Percentiles rank a stretch among this genome's conserved stretches.
These are phyloP conservation scores for Chrosomus eos DNA, from an alignment of 2,797 vertebrate genomes.

Conservation along the genomic window DNA sequence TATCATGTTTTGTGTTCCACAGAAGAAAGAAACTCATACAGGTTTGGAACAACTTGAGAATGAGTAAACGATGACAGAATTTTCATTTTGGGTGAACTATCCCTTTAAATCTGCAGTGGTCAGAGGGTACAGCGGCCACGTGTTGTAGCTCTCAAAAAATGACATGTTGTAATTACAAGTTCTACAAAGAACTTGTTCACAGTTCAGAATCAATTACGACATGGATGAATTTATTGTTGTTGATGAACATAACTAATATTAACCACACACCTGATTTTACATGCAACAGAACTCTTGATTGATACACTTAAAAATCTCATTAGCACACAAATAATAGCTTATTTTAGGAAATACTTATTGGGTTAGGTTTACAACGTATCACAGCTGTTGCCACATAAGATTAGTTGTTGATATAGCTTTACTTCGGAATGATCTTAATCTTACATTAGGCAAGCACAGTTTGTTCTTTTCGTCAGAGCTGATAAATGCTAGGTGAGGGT, in stretches of 20 bases:
- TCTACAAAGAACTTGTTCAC: no score
- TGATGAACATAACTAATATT: background rate
- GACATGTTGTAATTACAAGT: no score
- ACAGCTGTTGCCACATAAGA: no score
- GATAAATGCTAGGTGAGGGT: background rate
- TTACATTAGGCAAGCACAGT: background rate
- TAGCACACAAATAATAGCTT: background rate
- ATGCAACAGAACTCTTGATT: background rate
- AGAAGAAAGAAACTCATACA: no score
- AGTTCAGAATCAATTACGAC: background rate
- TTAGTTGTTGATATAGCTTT: background rate
- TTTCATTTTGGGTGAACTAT: no score
- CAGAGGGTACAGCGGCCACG: no score
- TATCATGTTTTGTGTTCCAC: no score
- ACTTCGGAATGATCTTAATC: background rate
- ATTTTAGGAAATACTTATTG: background rate
- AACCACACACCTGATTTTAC: background rate
- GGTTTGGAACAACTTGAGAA: no score
- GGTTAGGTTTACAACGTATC: no score
- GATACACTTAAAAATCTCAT: background rate
- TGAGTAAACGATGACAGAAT: no score
- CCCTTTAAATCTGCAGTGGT: no score
- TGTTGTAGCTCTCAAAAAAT: no score
- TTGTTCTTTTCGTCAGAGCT: background rate
- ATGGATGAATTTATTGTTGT: background rate